phyloP scores from a whole-genome alignment of 2,113 vertebrate species.

The Phyllostomus hastatus region DNA sequence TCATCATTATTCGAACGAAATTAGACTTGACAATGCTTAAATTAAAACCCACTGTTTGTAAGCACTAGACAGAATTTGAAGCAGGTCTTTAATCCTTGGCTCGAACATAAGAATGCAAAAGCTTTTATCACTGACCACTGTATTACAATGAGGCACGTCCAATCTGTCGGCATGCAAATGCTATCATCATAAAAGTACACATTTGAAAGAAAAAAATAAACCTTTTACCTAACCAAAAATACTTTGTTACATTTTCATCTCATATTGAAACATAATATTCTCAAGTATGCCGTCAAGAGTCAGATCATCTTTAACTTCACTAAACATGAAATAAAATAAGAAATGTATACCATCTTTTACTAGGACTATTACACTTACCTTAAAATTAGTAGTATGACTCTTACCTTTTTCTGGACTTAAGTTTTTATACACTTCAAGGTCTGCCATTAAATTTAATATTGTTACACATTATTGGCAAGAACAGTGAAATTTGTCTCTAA shows the following conservation, averaged over 20 bases:
- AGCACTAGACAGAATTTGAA: slow-evolving; percentile 24
- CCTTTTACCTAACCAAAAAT: slow-evolving; percentile 26
- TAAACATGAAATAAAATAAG: slow-evolving; percentile 11
- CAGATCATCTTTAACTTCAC: slow-evolving; percentile 45
- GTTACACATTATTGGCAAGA: slow-evolving; percentile 77
- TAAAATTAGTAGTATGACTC: slow-evolving; percentile 61
- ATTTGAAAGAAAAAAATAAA: background rate
- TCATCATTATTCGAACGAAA: background rate
- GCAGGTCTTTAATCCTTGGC: background rate
- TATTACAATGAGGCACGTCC: background rate
- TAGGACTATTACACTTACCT: slow-evolving; percentile 51
- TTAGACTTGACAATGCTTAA: slow-evolving; percentile 34
- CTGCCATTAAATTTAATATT: slow-evolving; percentile 89
- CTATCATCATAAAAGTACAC: slow-evolving; percentile 27
- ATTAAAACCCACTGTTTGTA: background rate
- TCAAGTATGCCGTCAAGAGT: slow-evolving; percentile 24
- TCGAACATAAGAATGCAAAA: slow-evolving; percentile 54
- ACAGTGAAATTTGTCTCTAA: slow-evolving; percentile 68
- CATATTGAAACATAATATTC: background rate
- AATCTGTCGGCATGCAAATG: background rate
- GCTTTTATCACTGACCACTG: slow-evolving; percentile 32
- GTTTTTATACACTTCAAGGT: slow-evolving; percentile 95
- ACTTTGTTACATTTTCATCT: slow-evolving; percentile 5
- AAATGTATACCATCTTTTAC: slow-evolving; percentile 37
- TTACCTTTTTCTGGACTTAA: slow-evolving; percentile 94